Evolutionary conservation across 1,140 invertebrate genomes (phyloP).

Genomic region (Holotrichia oblita): DNA sequence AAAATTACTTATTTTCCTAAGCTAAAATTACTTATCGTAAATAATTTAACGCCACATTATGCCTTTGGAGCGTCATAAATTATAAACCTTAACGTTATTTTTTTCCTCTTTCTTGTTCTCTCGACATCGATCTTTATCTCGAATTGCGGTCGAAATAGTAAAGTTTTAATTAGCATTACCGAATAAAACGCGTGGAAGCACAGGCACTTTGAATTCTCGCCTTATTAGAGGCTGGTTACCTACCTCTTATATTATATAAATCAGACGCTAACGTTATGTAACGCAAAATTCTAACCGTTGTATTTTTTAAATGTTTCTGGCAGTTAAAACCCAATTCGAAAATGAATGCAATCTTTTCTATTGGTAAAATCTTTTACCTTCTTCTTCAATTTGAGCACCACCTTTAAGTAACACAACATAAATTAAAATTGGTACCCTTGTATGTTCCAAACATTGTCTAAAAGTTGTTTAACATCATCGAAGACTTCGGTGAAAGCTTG

Average conservation of each 20-base stretch:
- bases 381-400: too few relatives aligned
- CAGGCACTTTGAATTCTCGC: background rate
- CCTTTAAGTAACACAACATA: too few relatives aligned
- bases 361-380: too few relatives aligned
- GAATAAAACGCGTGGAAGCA: background rate
- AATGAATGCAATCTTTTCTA: too few relatives aligned
- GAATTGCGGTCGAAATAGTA: constrained; percentile 14
- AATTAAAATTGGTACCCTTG: too few relatives aligned
- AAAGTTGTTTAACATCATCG: too few relatives aligned
- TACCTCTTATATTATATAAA: background rate
- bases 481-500: too few relatives aligned
- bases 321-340: too few relatives aligned
- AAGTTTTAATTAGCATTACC: constrained; percentile 32
- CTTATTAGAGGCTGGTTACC: background rate
- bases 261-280: background rate
- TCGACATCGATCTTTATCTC: constrained; percentile 8
- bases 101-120: background rate
- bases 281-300: too few relatives aligned
- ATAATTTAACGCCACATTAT: constrained; percentile 40
- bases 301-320: too few relatives aligned
- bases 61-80: constrained; percentile 16
- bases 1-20: constrained; percentile 23
- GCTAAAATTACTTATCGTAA: constrained; percentile 36
- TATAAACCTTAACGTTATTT: background rate
- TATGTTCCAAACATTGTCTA: too few relatives aligned